Conservation (phyloP, 2,888 invertebrate species). For the Eurytoma adleriae region DNA sequence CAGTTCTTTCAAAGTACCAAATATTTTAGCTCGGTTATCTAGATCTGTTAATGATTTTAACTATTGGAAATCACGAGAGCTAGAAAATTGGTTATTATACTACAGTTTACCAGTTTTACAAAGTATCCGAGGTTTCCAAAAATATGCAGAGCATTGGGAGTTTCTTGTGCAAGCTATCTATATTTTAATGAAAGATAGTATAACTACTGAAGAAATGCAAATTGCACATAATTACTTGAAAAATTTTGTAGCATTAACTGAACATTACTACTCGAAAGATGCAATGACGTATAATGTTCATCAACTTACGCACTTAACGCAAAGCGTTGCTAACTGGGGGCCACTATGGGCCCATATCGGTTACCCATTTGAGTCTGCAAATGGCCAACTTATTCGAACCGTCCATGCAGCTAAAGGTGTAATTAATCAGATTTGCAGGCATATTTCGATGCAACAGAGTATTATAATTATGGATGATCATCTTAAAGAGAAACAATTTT, state of each 20-base stretch:
- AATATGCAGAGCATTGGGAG: conserved; percentile 8
- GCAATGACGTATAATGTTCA: conserved; percentile 18
- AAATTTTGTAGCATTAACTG: neutral
- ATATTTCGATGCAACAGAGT: neutral
- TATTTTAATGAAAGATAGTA: neutral
- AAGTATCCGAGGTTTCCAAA: neutral
- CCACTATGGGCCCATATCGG: conserved; percentile 19
- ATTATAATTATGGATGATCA: neutral
- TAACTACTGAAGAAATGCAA: neutral
- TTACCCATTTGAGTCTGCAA: conserved; percentile 15
- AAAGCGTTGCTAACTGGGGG: conserved; percentile 17
- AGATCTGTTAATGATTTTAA: conserved; percentile 41
- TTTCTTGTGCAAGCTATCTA: conserved; percentile 1
- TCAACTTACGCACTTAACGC: conserved; percentile 4
- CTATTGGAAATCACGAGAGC: conserved; percentile 22
- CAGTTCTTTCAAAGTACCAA: conserved; percentile 29
- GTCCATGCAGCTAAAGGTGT: conserved; percentile 7
- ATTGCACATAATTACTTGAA: neutral
- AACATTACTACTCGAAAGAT: neutral
- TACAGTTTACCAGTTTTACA: neutral
- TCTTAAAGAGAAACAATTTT: neutral
- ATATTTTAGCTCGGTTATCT: conserved; percentile 37
- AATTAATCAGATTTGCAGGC: conserved; percentile 15
- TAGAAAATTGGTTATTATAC: conserved; percentile 24
- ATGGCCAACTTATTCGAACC: neutral